These are phyloP conservation scores for Clamator glandarius DNA, from an alignment of 2,797 vertebrate genomes.

Conservation along the genomic window DNA sequence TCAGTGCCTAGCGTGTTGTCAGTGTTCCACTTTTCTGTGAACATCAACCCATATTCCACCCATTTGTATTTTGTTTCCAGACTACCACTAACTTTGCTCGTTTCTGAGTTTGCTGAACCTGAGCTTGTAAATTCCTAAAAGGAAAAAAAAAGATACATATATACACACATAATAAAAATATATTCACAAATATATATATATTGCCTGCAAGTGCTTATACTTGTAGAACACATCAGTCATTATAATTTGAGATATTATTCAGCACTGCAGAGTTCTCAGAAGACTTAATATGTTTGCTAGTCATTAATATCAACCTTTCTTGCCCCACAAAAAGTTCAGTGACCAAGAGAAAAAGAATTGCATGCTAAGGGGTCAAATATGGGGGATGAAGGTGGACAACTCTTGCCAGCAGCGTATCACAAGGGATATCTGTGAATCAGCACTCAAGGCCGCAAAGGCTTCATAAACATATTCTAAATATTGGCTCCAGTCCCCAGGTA, in stretches of 20 bases:
- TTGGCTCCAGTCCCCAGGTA: neutral
- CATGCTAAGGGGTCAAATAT: no score
- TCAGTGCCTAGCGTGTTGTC: conserved; percentile 96
- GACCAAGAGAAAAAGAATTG: neutral
- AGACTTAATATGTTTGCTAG: neutral
- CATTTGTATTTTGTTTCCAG: conserved; percentile 98
- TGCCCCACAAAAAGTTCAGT: neutral
- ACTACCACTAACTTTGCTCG: conserved; percentile 92
- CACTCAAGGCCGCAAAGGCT: neutral
- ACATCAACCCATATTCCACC: conserved; percentile 92
- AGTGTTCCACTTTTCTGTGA: conserved; percentile 97
- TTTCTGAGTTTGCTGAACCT: conserved; percentile 94
- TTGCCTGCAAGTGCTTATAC: neutral
- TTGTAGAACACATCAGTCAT: neutral
- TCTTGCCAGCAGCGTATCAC: neutral
- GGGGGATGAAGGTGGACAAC: neutral
- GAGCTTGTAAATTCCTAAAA: conserved; percentile 95
- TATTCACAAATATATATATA: neutral
- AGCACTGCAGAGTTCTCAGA: neutral
- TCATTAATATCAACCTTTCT: neutral
- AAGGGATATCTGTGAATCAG: neutral
- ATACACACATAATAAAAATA: neutral
- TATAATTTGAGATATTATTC: neutral
- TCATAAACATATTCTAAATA: neutral
- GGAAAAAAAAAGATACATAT: neutral